Evolutionary conservation across 2,888 invertebrate species (phyloP).

Genomic region (Vesta saturnalis): DNA sequence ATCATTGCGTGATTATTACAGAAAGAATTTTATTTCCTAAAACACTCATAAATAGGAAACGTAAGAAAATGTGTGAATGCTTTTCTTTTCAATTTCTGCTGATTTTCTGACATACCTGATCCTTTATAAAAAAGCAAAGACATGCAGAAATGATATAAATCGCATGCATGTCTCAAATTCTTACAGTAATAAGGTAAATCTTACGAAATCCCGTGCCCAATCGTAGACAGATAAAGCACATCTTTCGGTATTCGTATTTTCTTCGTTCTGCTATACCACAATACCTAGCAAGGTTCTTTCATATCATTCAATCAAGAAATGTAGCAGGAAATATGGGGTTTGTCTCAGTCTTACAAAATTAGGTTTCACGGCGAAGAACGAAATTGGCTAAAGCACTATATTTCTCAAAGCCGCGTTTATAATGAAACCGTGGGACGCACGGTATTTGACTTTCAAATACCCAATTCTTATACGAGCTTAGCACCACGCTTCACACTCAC

Average conservation of each 20-base stretch:
- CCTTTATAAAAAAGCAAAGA: constrained; percentile 26
- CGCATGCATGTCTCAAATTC: constrained; percentile 37
- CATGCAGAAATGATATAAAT: constrained; percentile 37
- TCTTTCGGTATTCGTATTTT: constrained; percentile 31
- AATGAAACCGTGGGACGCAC: constrained; percentile 57
- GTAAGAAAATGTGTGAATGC: constrained; percentile 10
- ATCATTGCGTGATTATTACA: background rate
- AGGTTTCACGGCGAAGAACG: constrained; percentile 56
- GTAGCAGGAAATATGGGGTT: constrained; percentile 60
- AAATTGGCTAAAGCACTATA: constrained; percentile 59
- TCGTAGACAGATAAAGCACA: constrained; percentile 34
- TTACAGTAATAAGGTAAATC: constrained; percentile 45
- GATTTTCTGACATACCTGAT: constrained; percentile 30
- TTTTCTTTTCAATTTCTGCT: constrained; percentile 24
- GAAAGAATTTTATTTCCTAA: constrained; percentile 4
- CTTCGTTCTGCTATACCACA: constrained; percentile 20
- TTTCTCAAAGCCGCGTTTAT: constrained; percentile 58
- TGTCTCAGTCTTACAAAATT: constrained; percentile 59
- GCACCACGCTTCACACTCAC: constrained; percentile 30
- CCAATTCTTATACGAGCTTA: constrained; percentile 53
- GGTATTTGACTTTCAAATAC: constrained; percentile 61
- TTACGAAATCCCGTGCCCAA: constrained; percentile 36
- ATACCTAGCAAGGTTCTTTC: constrained; percentile 38
- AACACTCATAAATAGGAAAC: background rate
- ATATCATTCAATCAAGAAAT: constrained; percentile 59